Evolutionary conservation across 2,888 invertebrate genomes (phyloP).

Genomic region (Dyspetes luteomarginatus): DNA sequence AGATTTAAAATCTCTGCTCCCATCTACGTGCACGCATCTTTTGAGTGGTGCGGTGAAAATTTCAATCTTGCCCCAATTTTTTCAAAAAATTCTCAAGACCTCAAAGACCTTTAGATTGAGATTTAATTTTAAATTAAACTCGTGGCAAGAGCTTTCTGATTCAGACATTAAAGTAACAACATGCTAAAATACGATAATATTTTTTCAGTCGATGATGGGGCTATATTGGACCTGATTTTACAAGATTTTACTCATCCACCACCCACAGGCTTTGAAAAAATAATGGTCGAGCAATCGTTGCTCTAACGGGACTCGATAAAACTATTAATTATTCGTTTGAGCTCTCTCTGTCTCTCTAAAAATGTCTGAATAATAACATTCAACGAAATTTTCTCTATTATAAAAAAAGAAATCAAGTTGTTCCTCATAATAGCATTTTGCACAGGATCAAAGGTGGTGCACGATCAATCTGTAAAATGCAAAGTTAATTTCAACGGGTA

Average conservation of each 20-base stretch:
- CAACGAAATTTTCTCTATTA: too few species aligned
- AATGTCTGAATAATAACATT: too few species aligned
- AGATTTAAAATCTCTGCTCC: too few species aligned
- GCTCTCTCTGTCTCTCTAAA: neutral
- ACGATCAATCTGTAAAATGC: conserved; percentile 34
- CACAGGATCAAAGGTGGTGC: neutral
- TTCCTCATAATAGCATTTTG: neutral
- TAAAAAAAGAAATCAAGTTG: neutral
- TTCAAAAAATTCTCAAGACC: too few species aligned
- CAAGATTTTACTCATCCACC: conserved; percentile 94
- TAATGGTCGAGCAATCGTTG: conserved; percentile 98
- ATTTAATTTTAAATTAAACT: conserved; percentile 20
- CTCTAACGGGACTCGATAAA: conserved; percentile 86
- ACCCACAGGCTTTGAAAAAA: conserved; percentile 95
- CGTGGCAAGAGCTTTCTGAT: conserved; percentile 15
- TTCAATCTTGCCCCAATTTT: too few species aligned
- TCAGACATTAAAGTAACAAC: neutral
- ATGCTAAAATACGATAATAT: neutral
- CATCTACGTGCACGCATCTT: too few species aligned
- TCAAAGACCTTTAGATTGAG: neutral
- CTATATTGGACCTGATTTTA: conserved; percentile 97
- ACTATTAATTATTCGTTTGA: neutral
- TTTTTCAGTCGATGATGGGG: conserved; percentile 97
- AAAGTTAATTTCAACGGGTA: conserved; percentile 42
- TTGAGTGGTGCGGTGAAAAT: too few species aligned